A percentile compares a stretch with the other conserved stretches of the same genome.
Evolutionary conservation across 1,140 invertebrate species (phyloP).

Genomic region (Lycorma delicatula): DNA sequence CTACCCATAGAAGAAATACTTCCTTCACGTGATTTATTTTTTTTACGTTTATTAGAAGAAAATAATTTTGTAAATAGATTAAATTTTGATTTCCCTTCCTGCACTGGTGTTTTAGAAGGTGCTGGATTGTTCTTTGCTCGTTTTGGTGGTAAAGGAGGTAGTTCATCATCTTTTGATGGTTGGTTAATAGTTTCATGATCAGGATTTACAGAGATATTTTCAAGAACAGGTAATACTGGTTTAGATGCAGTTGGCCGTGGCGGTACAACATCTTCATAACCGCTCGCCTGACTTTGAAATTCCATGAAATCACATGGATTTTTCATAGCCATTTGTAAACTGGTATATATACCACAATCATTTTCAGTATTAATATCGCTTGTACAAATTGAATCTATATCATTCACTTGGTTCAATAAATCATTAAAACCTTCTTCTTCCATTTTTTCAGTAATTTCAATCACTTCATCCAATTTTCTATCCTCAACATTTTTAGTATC

Average conservation of each 20-base stretch:
- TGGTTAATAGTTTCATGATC: too few relatives aligned
- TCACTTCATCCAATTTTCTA: too few relatives aligned
- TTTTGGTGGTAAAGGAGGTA: conserved; percentile 71
- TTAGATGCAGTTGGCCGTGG: conserved; percentile 37
- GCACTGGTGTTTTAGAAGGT: conserved; percentile 37
- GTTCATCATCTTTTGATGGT: conserved; percentile 42
- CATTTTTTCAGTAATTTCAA: too few relatives aligned
- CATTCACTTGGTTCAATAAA: conserved; percentile 29
- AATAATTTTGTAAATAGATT: conserved; percentile 58
- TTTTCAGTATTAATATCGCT: conserved; percentile 2
- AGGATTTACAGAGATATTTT: too few relatives aligned
- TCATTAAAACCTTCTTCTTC: conserved; percentile 40
- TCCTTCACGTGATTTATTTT: conserved; percentile 18
- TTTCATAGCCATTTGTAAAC: conserved; percentile 75
- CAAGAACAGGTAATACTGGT: conserved; percentile 34
- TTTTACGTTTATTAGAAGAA: conserved; percentile 31
- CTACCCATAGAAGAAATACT: conserved; percentile 20
- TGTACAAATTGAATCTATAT: conserved; percentile 23
- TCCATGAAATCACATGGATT: conserved; percentile 59
- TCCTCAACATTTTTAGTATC: background rate
- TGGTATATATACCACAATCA: conserved; percentile 51
- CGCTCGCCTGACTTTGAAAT: conserved; percentile 37
- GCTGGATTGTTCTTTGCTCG: conserved; percentile 54
- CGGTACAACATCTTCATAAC: conserved; percentile 46
- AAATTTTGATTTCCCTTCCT: conserved; percentile 42